Base-by-base conservation (phyloP, 2,113 vertebrate genomes). In the Seriola aureovittata region DNA sequence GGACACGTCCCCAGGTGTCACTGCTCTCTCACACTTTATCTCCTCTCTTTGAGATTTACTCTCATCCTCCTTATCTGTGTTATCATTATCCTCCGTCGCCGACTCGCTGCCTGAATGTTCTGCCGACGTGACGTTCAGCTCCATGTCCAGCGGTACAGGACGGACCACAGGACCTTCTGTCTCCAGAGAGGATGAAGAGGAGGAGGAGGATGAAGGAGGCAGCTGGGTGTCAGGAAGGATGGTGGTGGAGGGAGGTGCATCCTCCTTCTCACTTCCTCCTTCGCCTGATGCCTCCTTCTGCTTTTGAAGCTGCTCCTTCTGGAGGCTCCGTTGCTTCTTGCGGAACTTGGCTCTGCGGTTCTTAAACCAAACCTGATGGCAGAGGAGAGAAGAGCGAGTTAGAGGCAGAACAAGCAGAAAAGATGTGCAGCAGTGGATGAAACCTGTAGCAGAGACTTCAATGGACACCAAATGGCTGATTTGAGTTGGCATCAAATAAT, bases 301-400 rank as follows among this genome's bases (percentile, higher is more conserved):
- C 89, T 99, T 99, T 95, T 99, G 98, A 54, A 99, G 95, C 94
- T 99, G 98, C 92, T 99, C 98, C 64, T 99, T 99, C 93, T 99
- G 98, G 66, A 99, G 96, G 92, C 97, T 99, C 70, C 98, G 96
- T 88, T 99, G 98, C 95, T 99, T 99, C 95, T 99, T 99, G 16
- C 98, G 97, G 87, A 99, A 99, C 88, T 99, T 99, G 80, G 98
- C 98, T 82, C 98, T 95, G 74, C 98, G 96, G 89, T 99, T 99
- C 94, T 99, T 99, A 94, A 99, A 99, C 98, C 98, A 99, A 44
- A 99, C 98, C 98, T 99, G 88, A 19, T 70, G 8, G 29, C 4
- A 65, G 58, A 85, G 84, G 29, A 17, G 16, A 29, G 17, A 9
- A 42, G 2, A 7, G 5, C 1, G 4, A 29, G 19, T 63, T 34